Base-by-base conservation (phyloP, 53 echinoderm and acorn worm species). In the Crossaster papposus region DNA sequence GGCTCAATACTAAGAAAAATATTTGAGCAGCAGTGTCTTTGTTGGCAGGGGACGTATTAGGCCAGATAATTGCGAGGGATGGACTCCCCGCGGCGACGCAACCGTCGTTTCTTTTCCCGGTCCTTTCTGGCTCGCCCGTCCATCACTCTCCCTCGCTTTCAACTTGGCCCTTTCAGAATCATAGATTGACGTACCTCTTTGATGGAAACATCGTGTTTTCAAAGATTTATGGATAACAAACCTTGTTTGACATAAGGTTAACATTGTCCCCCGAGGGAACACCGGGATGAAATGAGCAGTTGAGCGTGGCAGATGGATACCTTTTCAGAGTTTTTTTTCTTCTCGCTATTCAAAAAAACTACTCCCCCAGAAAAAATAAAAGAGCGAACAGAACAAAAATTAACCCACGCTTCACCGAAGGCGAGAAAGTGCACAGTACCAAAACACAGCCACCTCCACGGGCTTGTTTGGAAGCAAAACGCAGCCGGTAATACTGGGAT, bases 231-330 rank as follows among this genome's bases (percentile, higher is more conserved):
- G 94, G 94, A 94, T 94, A 94, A 94, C 94, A 94, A 94, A 91
- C 94, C 94, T 85, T 94, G 94, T 94, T 94, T 94, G 94, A 94
- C 94, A 94, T 94, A 94, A 94, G 94, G 94, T 94, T 94, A 94
- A 94, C 94, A 94, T 94, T 94, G 94, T 91, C 85, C 91, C 94
- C 88, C 74, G 91, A 91, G 91, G 91, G 89, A 90, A 29, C 36
- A 32, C 23, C 36, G 77, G 55, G 65, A 89, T 55, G 78, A 80
- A 91, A 91, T 63, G 86, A 89, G 89, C 91, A 89, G 55, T 89
- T 89, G 89, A 94, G 83, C 90, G 81, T 91, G 81, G 90, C 94
- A 94, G 94, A 94, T 94, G 94, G 94, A 77, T 90, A 63, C 82
- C 83, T 90, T 58, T 90, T 90, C 83, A 90, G 81, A 53, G 51